These are phyloP conservation scores for Schrankia costaestrigalis DNA, from an alignment of 2,888 invertebrate species.

Conservation along the genomic window DNA sequence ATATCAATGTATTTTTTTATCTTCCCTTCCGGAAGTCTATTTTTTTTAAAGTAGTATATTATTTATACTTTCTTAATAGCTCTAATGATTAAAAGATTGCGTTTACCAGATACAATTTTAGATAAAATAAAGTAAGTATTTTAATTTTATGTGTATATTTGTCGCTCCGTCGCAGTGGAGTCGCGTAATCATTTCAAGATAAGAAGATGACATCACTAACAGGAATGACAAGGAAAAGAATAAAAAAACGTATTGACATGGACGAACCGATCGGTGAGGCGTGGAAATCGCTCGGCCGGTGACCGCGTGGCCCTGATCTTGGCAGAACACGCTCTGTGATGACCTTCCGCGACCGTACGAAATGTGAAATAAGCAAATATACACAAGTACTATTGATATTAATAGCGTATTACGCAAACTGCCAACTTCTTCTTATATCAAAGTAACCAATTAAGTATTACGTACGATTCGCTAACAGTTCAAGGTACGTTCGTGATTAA, in stretches of 20 bases:
- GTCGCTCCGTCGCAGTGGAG: no score
- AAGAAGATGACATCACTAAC: constrained; percentile 66
- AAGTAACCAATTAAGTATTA: constrained; percentile 18
- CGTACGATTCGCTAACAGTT: constrained; percentile 24
- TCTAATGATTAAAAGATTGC: no score
- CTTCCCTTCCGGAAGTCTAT: no score
- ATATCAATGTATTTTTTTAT: no score
- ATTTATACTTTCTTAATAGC: no score
- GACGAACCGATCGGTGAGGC: constrained; percentile 50
- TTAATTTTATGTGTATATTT: no score
- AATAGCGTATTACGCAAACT: constrained; percentile 8
- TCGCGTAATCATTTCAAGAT: constrained; percentile 35
- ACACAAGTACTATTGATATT: background rate
- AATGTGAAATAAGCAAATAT: constrained; percentile 6
- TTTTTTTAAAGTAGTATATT: no score
- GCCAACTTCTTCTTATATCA: constrained; percentile 17
- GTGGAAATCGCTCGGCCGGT: constrained; percentile 49
- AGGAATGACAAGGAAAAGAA: constrained; percentile 50
- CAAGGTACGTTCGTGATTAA: constrained; percentile 37
- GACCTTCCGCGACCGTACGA: constrained; percentile 38
- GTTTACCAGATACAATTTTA: no score
- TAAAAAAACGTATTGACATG: constrained; percentile 55
- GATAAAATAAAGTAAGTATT: no score
- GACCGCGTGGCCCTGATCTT: constrained; percentile 75
- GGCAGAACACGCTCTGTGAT: constrained; percentile 47